Base-by-base conservation (phyloP, 1,140 invertebrate genomes). In the Mamestra configurata region DNA sequence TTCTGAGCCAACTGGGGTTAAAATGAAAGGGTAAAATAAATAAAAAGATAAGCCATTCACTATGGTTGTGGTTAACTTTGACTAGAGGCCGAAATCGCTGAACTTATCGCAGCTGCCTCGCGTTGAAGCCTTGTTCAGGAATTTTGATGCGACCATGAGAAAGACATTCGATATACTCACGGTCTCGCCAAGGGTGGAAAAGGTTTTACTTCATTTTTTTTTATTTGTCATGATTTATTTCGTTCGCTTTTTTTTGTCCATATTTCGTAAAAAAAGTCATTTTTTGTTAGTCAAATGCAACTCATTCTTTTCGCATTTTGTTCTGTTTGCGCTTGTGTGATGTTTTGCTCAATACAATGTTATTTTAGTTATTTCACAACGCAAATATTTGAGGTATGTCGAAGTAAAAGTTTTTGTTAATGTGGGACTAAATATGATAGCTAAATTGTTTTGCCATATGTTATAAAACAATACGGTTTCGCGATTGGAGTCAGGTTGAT, bases 21-120 rank as follows among this genome's bases (percentile, higher is more conserved):
- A 7, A 7, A 35, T 35, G 31, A 51, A 31, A n/a, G 43, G 20
- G 15, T 51, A 40, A 75, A 75, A 75, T 37, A 37, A 24, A 31
- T 18, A 31, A 77, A 77, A 68, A 35, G 35, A 3, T 43, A n/a
- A 46, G 22, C 75, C 59, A 68, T 68, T 40, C 46, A 20, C 27
- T 22, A n/a, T 53, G n/a, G 15, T 31, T 46, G 88, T 90, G 75
- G 77, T 81, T 71, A 20, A 27, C 73, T 77, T 11, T 20, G 24
- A 79, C 51, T 90, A 95, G 93, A 90, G 93, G 86, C 93, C 93
- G 89, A 94, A 93, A 82, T 95, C 93, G 79, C 92, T 95, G 86
- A 95, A 95, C 87, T 66, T 94, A 59, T 89, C 88, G 0, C 93
- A 94, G 86, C 85, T 95, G 86, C 91, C 92, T 31, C 88, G 91